Evolutionary conservation across 2,797 vertebrate genomes (phyloP), one percentile per base, ranked within the genome.

Genomic region (Sebastes kiyomatsui): DNA sequence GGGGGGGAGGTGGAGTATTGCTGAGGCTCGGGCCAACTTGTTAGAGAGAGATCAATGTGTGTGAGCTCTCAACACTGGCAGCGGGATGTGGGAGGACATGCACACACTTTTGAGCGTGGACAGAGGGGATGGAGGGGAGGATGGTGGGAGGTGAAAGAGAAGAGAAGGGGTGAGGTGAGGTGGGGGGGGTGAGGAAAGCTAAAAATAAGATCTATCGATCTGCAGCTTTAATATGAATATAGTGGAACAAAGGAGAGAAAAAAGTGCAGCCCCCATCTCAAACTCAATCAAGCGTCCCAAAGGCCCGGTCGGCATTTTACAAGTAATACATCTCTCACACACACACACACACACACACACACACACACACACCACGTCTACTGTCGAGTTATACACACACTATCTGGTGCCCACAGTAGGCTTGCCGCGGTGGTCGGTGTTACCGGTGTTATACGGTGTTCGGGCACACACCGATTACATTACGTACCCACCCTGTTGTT

Each of bases 131-230:
- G 52, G 42, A 69, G 55, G 65, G 67, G 66, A n/a, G 64, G 59
- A 69, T 14, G 6, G 62, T 49, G 3, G 60, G n/a, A 61, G n/a
- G 28, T n/a, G 14, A 25, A 18, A 3, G 14, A 20, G 32, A 11
- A 10, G 54, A 4, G 3, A 55, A 5, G 11, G 8, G 20, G 32
- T 2, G n/a, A n/a, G 1, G 32, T n/a, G 22, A 11, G 14, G 4
- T 16, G 27, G 1, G 30, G 32, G 28, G 28, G 58, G 2, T 12
- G 25, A 46, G 49, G 20, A 4, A 32, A 54, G 38, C 71, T 87
- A 85, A 87, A 91, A 83, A 85, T 80, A 91, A 46, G 56, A 49
- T 33, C 10, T 62, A 86, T 87, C 46, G 76, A 93, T 92, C 64
- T 46, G 42, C 6, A 46, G 81, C 66, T 76, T 71, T 60, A 86